Evolutionary conservation across 2,797 vertebrate genomes (phyloP).

Genomic region (Eremophila alpestris): DNA sequence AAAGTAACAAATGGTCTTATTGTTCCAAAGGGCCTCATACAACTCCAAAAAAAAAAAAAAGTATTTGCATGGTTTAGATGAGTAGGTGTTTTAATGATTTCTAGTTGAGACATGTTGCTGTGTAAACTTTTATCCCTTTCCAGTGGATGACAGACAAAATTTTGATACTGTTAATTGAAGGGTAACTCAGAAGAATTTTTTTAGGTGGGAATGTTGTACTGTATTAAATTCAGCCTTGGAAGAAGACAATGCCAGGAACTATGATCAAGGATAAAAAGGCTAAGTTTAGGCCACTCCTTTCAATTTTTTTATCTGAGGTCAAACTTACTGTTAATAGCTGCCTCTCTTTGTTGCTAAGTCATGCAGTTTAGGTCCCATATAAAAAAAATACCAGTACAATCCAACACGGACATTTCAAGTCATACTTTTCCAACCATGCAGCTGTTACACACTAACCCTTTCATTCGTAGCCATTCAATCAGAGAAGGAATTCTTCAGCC

Average conservation of each 20-base stretch:
- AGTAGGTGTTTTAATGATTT: background rate
- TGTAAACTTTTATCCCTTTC: background rate
- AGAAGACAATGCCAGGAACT: conserved; percentile 33
- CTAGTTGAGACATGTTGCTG: background rate
- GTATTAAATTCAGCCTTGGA: background rate
- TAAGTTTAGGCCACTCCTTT: conserved; percentile 7
- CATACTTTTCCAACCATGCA: background rate
- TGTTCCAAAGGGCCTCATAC: background rate
- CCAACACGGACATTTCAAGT: background rate
- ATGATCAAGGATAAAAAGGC: background rate
- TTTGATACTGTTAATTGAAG: background rate
- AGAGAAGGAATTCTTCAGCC: background rate
- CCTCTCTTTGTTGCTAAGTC: background rate
- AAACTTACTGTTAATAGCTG: conserved; percentile 9
- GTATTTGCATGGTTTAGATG: background rate
- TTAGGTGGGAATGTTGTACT: background rate
- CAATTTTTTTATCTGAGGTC: conserved; percentile 4
- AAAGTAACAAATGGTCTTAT: background rate
- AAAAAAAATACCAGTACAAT: background rate
- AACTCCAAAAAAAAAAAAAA: background rate
- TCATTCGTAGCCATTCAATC: background rate
- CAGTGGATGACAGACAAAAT: background rate
- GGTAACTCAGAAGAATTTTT: background rate
- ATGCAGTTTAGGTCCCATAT: background rate
- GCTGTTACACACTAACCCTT: background rate